Evolutionary conservation across 2,113 vertebrate species (phyloP), one percentile per base, ranked within the genome.

Genomic region (Notothenia coriiceps): DNA sequence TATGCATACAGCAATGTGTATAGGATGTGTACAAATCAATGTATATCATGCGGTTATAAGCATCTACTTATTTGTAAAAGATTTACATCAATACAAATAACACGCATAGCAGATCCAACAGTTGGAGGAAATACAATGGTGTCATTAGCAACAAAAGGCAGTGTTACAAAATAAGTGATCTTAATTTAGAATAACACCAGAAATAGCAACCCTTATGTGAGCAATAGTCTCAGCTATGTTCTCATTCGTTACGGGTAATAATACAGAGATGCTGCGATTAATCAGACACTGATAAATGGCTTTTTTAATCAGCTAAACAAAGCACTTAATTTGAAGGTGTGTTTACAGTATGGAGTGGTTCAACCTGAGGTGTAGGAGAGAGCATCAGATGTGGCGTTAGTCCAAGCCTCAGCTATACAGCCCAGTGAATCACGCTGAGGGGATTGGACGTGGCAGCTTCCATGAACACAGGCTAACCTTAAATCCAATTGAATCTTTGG

Each of bases 401-500:
- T 70, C 79, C 75, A 71, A 66, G 72, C 55, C 46, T 77, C 60
- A 54, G 49, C 35, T 61, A 57, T 64, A 57, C 17, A 15, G 71
- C 59, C 10, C 72, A 83, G 49, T 79, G 80, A 84, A 83, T 84
- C 73, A 80, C 68, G 51, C 64, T 43, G 64, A 83, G 86, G 67
- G 66, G 77, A 89, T 80, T 86, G 82, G 84, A 80, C 75, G 74
- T 64, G 63, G 80, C 74, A 79, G 62, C 70, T 83, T 79, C 82
- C 85, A 76, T 56, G 82, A 83, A 83, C 81, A 83, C 52, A 78
- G 71, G 68, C 82, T 77, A 86, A 64, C 86, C 85, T 88, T 82
- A 83, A 90, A 89, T 86, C 85, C 86, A 74, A 82, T 71, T 74
- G 61, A 87, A 90, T 90, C 85, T 86, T 83, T 61, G 50, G 68